Conservation (phyloP, 2,797 vertebrate species). For the Melanotaenia maccullochi region DNA sequence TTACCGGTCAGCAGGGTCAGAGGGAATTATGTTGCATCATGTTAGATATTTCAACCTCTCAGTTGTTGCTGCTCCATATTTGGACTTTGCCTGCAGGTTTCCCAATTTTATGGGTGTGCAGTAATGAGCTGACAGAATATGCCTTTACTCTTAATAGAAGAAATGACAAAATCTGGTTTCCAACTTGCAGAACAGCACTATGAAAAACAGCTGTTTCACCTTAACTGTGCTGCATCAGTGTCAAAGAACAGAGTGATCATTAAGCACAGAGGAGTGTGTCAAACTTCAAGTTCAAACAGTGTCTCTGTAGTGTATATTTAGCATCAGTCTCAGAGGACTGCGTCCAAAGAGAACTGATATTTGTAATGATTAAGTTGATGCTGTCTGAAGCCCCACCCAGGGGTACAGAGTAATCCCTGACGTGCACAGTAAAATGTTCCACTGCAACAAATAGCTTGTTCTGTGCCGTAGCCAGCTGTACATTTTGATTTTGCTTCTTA, state of each 20-base stretch:
- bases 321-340: slow-evolving; percentile 51
- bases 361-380: slow-evolving; percentile 67
- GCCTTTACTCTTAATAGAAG: slow-evolving; percentile 1
- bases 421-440: slow-evolving; percentile 35
- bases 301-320: slow-evolving; percentile 52
- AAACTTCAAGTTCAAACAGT: slow-evolving; percentile 53
- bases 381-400: slow-evolving; percentile 63
- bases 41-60: neutral
- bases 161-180: slow-evolving; percentile 2
- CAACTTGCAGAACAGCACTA: neutral
- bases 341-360: slow-evolving; percentile 66
- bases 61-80: neutral
- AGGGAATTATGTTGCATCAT: neutral
- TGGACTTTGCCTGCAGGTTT: no score
- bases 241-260: slow-evolving; percentile 24
- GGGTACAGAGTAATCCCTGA: slow-evolving; percentile 54
- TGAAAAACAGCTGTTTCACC: slow-evolving; percentile 25
- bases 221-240: slow-evolving; percentile 31
- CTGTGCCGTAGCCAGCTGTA: slow-evolving; percentile 34
- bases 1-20: fast-evolving
- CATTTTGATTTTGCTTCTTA: slow-evolving; percentile 57
- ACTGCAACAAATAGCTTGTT: slow-evolving; percentile 51
- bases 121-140: neutral
- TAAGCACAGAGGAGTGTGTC: slow-evolving; percentile 20
- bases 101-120: neutral